These are phyloP conservation scores for Drosophila trapezifrons DNA, from an alignment of 1,140 invertebrate species.

Conservation along the genomic window DNA sequence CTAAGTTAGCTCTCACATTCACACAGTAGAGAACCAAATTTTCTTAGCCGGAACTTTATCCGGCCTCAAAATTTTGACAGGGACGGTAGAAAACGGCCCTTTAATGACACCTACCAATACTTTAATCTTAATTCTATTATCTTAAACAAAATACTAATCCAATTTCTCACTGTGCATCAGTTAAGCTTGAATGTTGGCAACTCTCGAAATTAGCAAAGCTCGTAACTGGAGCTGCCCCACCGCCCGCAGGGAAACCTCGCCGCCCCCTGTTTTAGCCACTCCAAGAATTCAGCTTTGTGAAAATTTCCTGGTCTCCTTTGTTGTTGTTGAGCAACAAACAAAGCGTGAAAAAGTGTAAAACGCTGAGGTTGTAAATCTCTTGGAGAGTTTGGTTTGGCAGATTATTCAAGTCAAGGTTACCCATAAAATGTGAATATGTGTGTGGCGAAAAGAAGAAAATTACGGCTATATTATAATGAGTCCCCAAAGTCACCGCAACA, in stretches of 20 bases:
- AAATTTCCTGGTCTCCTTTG: slow-evolving; percentile 11
- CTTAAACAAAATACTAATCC: too few relatives aligned
- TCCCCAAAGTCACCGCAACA: slow-evolving; percentile 24
- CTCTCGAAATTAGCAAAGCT: slow-evolving; percentile 42
- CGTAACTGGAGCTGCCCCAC: slow-evolving; percentile 20
- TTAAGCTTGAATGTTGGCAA: slow-evolving; percentile 34
- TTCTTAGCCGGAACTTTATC: too few relatives aligned
- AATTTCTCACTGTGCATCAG: slow-evolving; percentile 16
- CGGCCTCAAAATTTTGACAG: too few relatives aligned
- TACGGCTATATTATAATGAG: slow-evolving; percentile 45
- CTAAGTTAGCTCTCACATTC: too few relatives aligned
- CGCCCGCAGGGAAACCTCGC: not conserved
- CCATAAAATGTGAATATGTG: slow-evolving; percentile 12
- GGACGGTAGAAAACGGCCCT: too few relatives aligned
- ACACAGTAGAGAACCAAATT: too few relatives aligned
- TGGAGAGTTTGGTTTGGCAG: slow-evolving; percentile 35
- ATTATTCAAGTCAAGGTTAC: slow-evolving; percentile 44
- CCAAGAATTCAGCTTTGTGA: slow-evolving; percentile 28
- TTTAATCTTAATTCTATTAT: too few relatives aligned
- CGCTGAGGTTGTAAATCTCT: slow-evolving; percentile 41
- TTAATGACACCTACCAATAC: too few relatives aligned
- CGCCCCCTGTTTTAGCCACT: slow-evolving; percentile 8
- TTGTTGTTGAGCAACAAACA: slow-evolving; percentile 39
- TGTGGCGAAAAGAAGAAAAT: slow-evolving; percentile 42
- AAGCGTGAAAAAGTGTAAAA: slow-evolving; percentile 43